Conservation (phyloP, 2,797 vertebrate genomes). For the Silurus lanzhouensis region DNA sequence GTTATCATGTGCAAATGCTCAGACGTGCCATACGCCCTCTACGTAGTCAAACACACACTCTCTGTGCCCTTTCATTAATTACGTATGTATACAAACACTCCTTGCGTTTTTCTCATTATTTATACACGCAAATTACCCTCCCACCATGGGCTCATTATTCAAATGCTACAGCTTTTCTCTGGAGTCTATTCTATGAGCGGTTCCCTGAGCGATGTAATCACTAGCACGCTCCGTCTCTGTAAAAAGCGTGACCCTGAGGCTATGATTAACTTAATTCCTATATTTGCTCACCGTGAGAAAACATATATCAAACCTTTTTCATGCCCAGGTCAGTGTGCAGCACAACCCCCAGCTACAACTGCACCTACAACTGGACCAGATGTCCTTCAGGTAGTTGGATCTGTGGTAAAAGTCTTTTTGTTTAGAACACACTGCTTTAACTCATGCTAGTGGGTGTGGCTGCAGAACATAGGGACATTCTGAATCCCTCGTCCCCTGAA, state of each 20-base stretch:
- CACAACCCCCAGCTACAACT: slow-evolving; percentile 18
- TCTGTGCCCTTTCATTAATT: slow-evolving; percentile 54
- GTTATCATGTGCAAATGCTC: slow-evolving; percentile 41
- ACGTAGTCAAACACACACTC: slow-evolving; percentile 17
- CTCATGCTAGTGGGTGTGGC: neutral
- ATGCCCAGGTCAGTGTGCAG: slow-evolving; percentile 36
- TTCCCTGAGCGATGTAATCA: slow-evolving; percentile 52
- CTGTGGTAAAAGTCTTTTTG: slow-evolving; percentile 33
- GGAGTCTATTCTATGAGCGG: slow-evolving; percentile 36
- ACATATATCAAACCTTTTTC: slow-evolving; percentile 54
- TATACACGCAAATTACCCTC: slow-evolving; percentile 48
- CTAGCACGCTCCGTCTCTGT: slow-evolving; percentile 42
- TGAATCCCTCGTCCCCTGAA: slow-evolving; percentile 30
- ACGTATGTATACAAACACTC: slow-evolving; percentile 44
- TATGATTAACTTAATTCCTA: slow-evolving; percentile 57
- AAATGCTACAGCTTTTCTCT: slow-evolving; percentile 39
- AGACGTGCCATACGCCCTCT: slow-evolving; percentile 20
- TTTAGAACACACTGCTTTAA: slow-evolving; percentile 22
- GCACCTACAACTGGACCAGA: slow-evolving; percentile 51
- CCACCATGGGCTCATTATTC: slow-evolving; percentile 50
- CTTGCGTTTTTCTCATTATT: slow-evolving; percentile 49
- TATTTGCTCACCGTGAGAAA: slow-evolving; percentile 60
- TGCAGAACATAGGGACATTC: slow-evolving; percentile 1
- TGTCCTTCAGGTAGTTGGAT: slow-evolving; percentile 45
- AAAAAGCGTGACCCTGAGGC: slow-evolving; percentile 51